These are phyloP conservation scores for Tetranychus urticae DNA, from an alignment of 1,140 invertebrate genomes.

Conservation along the genomic window DNA sequence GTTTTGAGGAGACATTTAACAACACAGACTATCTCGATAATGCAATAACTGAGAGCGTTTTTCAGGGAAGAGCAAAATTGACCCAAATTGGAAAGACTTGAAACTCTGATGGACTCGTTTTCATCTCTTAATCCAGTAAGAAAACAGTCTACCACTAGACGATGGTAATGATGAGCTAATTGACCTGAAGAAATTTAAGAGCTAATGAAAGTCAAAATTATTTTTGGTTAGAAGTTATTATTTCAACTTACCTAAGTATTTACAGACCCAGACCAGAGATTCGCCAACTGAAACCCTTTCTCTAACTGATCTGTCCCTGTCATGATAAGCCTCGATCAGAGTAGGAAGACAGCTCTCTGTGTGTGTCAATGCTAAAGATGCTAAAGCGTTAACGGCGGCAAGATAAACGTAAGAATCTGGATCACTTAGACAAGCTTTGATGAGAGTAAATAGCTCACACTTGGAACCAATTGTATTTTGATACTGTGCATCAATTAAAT, in stretches of 20 bases:
- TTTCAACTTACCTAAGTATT: slow-evolving; percentile 34
- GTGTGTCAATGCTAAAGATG: slow-evolving; percentile 33
- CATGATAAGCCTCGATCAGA: slow-evolving; percentile 33
- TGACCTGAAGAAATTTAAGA: slow-evolving; percentile 30
- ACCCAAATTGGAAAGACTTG: slow-evolving; percentile 56
- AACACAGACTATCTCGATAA: slow-evolving; percentile 38
- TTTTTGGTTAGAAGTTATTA: slow-evolving; percentile 2
- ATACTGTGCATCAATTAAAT: slow-evolving; percentile 40
- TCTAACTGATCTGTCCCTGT: slow-evolving; percentile 24
- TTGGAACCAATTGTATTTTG: slow-evolving; percentile 33
- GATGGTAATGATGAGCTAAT: slow-evolving; percentile 41
- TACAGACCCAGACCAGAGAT: slow-evolving; percentile 44
- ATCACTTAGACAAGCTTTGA: slow-evolving; percentile 38
- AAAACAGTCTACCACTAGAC: slow-evolving; percentile 42
- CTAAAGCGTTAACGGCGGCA: slow-evolving; percentile 45
- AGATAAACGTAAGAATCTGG: slow-evolving; percentile 63
- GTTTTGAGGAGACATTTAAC: slow-evolving; percentile 36
- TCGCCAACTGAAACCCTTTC: slow-evolving; percentile 55
- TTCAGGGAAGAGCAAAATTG: slow-evolving; percentile 50
- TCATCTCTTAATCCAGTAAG: slow-evolving; percentile 36
- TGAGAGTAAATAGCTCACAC: slow-evolving; percentile 32
- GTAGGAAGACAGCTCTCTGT: slow-evolving; percentile 39
- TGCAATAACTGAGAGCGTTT: slow-evolving; percentile 34
- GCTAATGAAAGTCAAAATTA: slow-evolving; percentile 14
- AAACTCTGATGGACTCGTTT: slow-evolving; percentile 43